Percentiles rank a stretch among this genome's conserved stretches.
phyloP scores from a whole-genome alignment of 2,113 vertebrate genomes.

The Coreoperca whiteheadi region DNA sequence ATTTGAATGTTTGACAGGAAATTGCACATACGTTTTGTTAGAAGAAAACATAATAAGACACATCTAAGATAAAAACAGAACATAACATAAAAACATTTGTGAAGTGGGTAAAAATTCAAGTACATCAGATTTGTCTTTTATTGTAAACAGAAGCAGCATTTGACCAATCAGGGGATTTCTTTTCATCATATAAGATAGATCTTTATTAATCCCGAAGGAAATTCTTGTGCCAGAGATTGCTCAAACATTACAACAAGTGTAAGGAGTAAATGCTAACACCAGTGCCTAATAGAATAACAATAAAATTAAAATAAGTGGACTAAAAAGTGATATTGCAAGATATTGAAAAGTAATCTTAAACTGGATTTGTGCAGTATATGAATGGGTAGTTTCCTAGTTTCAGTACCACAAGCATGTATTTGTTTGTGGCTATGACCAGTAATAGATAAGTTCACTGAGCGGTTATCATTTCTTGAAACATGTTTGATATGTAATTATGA shows the following conservation, averaged over 20 bases:
- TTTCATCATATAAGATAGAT: background rate
- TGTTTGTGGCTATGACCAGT: background rate
- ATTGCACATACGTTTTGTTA: background rate
- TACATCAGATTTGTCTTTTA: background rate
- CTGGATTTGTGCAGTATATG: background rate
- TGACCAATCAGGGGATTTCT: background rate
- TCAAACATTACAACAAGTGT: too few relatives aligned
- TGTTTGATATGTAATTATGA: slow-evolving; percentile 3
- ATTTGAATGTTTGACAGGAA: slow-evolving; percentile 8
- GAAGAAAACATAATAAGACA: background rate
- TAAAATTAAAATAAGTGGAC: too few relatives aligned
- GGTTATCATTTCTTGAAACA: background rate
- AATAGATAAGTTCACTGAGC: background rate
- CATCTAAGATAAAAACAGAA: background rate
- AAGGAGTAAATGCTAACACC: too few relatives aligned
- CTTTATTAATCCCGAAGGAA: too few relatives aligned
- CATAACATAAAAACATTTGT: background rate
- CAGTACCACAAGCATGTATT: background rate
- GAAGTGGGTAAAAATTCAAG: background rate
- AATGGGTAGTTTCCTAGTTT: background rate
- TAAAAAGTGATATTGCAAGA: too few relatives aligned
- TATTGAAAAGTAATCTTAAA: background rate
- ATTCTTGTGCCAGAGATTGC: too few relatives aligned
- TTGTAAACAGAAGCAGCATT: background rate
- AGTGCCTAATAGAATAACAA: too few relatives aligned